Conservation (phyloP, 2,888 invertebrate species). For the Dynastes hyllus region DNA sequence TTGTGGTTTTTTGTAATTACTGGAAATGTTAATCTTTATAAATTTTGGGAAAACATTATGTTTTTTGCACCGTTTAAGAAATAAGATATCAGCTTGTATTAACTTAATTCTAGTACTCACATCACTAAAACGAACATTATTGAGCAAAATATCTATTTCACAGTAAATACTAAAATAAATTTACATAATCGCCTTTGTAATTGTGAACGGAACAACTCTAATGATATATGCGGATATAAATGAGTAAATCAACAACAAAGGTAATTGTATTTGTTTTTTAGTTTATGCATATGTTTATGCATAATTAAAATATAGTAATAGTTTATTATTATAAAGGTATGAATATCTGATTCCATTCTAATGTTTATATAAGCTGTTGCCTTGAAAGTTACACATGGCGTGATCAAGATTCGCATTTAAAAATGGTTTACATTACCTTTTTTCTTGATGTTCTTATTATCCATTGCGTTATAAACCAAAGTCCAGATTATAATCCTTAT, state of each 20-base stretch:
- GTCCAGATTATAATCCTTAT: constrained; percentile 1
- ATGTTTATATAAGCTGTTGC: constrained; percentile 32
- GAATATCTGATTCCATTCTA: constrained; percentile 25
- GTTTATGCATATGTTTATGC: background rate
- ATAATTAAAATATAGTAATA: background rate
- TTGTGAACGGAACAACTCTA: background rate
- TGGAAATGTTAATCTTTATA: no score
- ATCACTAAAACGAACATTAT: no score
- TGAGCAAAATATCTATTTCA: background rate
- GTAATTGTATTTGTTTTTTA: background rate
- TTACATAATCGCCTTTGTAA: background rate
- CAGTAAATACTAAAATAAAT: background rate
- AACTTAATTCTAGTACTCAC: no score
- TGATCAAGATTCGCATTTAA: constrained; percentile 16
- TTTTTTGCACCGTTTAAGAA: no score
- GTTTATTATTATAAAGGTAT: constrained; percentile 6
- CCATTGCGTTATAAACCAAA: background rate
- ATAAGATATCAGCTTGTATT: no score
- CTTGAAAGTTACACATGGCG: constrained; percentile 24
- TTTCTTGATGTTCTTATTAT: background rate
- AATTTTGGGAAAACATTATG: no score
- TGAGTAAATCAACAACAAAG: constrained; percentile 8
- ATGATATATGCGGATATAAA: constrained; percentile 5
- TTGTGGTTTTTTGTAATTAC: no score
- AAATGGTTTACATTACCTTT: background rate